These are phyloP conservation scores for Ophioninae sp. DNA, from an alignment of 2,888 invertebrate genomes.

Conservation along the genomic window DNA sequence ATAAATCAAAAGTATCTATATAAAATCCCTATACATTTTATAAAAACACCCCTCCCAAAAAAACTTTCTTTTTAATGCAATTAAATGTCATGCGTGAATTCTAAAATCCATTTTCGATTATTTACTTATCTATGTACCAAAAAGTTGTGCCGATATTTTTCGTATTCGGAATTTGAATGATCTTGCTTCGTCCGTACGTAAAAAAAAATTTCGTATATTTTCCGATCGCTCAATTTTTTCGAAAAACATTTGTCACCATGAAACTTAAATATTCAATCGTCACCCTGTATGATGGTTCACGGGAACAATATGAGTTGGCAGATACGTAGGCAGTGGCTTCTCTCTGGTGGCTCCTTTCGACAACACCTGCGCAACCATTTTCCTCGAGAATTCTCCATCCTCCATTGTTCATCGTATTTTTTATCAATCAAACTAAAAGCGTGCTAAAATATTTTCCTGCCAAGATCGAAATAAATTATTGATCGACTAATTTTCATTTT, in stretches of 20 bases:
- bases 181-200: neutral
- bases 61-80: neutral
- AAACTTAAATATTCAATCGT: neutral
- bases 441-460: neutral
- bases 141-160: neutral
- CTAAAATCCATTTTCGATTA: neutral
- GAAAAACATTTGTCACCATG: neutral
- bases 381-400: slow-evolving; percentile 44
- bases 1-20: neutral
- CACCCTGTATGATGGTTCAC: neutral
- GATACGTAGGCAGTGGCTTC: slow-evolving; percentile 55
- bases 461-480: neutral
- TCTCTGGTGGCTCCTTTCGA: slow-evolving; percentile 62
- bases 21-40: neutral
- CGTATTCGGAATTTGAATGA: neutral
- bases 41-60: neutral
- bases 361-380: slow-evolving; percentile 63
- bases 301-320: slow-evolving; percentile 48
- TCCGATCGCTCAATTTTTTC: neutral
- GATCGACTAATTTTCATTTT: too few species aligned
- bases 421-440: neutral
- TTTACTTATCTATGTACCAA: too few species aligned
- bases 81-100: neutral
- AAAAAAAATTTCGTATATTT: neutral
- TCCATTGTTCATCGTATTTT: neutral